A percentile compares a stretch with the other conserved stretches of the same genome.
phyloP scores from a whole-genome alignment of 1,140 invertebrate species.

The Hycleus cichorii region DNA sequence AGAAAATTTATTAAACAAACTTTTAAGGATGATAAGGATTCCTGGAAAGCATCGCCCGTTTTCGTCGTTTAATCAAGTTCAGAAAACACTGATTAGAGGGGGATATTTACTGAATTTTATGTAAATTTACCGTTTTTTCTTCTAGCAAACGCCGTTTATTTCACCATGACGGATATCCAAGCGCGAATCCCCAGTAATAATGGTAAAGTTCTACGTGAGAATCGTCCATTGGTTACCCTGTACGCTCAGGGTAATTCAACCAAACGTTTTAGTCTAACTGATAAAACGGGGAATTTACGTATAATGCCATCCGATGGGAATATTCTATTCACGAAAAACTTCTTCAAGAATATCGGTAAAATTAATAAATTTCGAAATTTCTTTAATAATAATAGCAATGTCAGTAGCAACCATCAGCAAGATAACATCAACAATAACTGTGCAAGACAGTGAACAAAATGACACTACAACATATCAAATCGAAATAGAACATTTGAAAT shows the following conservation, averaged over 20 bases:
- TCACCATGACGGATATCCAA: slow-evolving; percentile 20
- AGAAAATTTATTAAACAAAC: too few relatives aligned
- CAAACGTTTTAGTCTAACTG: slow-evolving; percentile 8
- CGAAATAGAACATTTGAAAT: slow-evolving; percentile 13
- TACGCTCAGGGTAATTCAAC: not conserved
- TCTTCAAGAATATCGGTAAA: not conserved
- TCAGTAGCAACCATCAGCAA: slow-evolving; percentile 18
- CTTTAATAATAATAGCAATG: not conserved
- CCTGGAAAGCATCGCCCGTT: too few relatives aligned
- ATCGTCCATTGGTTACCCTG: not conserved
- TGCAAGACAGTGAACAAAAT: slow-evolving; percentile 18
- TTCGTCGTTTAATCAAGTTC: too few relatives aligned
- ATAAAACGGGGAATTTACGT: not conserved
- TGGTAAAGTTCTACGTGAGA: slow-evolving; percentile 9
- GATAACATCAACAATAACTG: slow-evolving; percentile 15
- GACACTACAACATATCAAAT: slow-evolving; percentile 23
- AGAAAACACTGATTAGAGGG: too few relatives aligned
- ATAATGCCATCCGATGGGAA: not conserved
- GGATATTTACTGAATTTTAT: too few relatives aligned
- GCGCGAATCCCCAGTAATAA: slow-evolving; percentile 16
- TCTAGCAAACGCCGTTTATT: slow-evolving; percentile 12
- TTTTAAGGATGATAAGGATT: too few relatives aligned
- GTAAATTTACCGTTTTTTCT: too few relatives aligned
- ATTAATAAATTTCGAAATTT: slow-evolving; percentile 11
- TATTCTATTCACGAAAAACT: slow-evolving; percentile 5